Percentiles rank a stretch among this genome's conserved stretches.
Conservation (phyloP, 1,140 invertebrate genomes). For the Tetragonula clypearis region DNA sequence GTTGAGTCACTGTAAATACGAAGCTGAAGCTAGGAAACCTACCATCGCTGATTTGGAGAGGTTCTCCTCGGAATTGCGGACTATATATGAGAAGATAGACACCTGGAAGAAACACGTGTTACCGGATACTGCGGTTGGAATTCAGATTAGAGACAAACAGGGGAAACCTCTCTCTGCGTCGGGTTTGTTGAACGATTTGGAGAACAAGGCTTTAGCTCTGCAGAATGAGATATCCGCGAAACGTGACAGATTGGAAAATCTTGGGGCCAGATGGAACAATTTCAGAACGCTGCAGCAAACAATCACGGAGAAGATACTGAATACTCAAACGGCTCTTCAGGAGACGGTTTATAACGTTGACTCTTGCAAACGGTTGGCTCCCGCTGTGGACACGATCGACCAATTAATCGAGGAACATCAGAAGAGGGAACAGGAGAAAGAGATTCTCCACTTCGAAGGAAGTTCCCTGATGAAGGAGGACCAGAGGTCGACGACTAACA, state of each 20-base stretch:
- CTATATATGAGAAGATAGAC: conserved; percentile 85
- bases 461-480: conserved; percentile 90
- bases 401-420: conserved; percentile 82
- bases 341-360: conserved; percentile 82
- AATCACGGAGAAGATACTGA: conserved; percentile 84
- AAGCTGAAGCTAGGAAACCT: conserved; percentile 88
- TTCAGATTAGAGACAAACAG: conserved; percentile 86
- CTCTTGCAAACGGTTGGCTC: conserved; percentile 83
- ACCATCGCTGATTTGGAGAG: conserved; percentile 85
- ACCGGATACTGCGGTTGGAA: conserved; percentile 86
- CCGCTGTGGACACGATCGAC: conserved; percentile 83
- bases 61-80: conserved; percentile 86
- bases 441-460: conserved; percentile 87
- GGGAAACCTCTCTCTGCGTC: conserved; percentile 87
- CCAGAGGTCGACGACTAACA: conserved; percentile 88
- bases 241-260: conserved; percentile 86
- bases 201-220: conserved; percentile 85
- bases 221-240: conserved; percentile 86
- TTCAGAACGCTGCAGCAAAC: conserved; percentile 86
- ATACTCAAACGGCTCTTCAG: conserved; percentile 82
- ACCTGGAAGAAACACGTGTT: conserved; percentile 87
- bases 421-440: conserved; percentile 81
- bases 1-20: conserved; percentile 90
- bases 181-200: conserved; percentile 87
- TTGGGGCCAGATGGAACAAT: conserved; percentile 86